Evolutionary conservation across 2,113 vertebrate species (phyloP).

Genomic region (Eulemur rufifrons): DNA sequence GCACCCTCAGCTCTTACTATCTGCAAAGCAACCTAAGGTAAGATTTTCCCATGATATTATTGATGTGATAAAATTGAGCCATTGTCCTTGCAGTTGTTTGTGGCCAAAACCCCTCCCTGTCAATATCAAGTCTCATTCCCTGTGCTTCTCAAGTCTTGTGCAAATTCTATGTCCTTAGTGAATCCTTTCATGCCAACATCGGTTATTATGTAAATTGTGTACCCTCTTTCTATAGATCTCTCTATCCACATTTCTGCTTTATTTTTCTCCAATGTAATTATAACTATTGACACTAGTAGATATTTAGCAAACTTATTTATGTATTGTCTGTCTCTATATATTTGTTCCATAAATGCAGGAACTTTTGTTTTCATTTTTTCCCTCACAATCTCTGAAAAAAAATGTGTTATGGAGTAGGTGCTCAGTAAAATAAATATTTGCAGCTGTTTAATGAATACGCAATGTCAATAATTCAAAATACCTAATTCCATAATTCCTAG

Average conservation of each 20-base stretch:
- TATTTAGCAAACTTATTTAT: background rate
- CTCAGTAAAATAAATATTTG: background rate
- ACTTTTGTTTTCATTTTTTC: background rate
- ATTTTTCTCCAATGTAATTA: background rate
- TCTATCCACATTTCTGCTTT: background rate
- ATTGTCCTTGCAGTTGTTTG: background rate
- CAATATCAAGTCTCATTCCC: background rate
- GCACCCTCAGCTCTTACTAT: background rate
- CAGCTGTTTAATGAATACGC: background rate
- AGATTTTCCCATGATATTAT: background rate
- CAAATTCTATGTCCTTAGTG: background rate
- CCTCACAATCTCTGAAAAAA: background rate
- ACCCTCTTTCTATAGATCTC: background rate
- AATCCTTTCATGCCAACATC: background rate
- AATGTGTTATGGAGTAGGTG: background rate
- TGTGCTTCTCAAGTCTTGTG: background rate
- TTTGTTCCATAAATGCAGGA: background rate
- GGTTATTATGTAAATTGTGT: background rate
- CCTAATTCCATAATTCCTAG: background rate
- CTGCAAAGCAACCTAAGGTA: background rate
- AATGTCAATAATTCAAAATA: background rate
- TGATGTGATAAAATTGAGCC: background rate
- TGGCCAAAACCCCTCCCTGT: background rate
- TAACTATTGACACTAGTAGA: background rate
- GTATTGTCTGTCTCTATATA: background rate